Percentiles rank a stretch among this genome's conserved stretches.
phyloP scores from a whole-genome alignment of 2,113 vertebrate species.

The Rhodinocichla rosea region DNA sequence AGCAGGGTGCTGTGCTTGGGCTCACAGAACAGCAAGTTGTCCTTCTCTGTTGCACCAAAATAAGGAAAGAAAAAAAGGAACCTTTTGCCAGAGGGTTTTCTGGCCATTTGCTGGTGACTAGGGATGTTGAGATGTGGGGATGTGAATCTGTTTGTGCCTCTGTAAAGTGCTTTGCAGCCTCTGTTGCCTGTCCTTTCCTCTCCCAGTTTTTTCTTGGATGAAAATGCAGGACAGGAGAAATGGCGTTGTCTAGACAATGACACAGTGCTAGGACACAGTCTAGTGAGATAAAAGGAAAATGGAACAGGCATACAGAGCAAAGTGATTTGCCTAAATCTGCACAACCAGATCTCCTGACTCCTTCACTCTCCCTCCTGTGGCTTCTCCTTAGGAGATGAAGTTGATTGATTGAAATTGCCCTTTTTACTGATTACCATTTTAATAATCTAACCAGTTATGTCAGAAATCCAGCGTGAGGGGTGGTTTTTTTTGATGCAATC shows the following conservation, averaged over 20 bases:
- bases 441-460: conserved; percentile 58
- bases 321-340: conserved; percentile 56
- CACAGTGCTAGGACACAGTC: conserved; percentile 44
- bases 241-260: conserved; percentile 40
- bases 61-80: not conserved
- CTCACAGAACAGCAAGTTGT: not conserved
- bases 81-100: not conserved
- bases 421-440: conserved; percentile 65
- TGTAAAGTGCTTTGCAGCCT: not conserved
- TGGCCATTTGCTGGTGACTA: not conserved
- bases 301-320: conserved; percentile 13
- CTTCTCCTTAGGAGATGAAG: conserved; percentile 59
- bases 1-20: not conserved
- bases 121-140: not conserved
- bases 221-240: conserved; percentile 15
- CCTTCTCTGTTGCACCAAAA: not conserved
- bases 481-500: not conserved
- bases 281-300: conserved; percentile 51
- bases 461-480: conserved; percentile 29
- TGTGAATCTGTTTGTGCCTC: not conserved
- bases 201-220: not conserved
- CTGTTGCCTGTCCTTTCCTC: not conserved
- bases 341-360: conserved; percentile 61
- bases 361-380: conserved; percentile 58
- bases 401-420: conserved; percentile 64